These are phyloP conservation scores for Spondyliosoma cantharus DNA, from an alignment of 2,797 vertebrate genomes.

Conservation along the genomic window DNA sequence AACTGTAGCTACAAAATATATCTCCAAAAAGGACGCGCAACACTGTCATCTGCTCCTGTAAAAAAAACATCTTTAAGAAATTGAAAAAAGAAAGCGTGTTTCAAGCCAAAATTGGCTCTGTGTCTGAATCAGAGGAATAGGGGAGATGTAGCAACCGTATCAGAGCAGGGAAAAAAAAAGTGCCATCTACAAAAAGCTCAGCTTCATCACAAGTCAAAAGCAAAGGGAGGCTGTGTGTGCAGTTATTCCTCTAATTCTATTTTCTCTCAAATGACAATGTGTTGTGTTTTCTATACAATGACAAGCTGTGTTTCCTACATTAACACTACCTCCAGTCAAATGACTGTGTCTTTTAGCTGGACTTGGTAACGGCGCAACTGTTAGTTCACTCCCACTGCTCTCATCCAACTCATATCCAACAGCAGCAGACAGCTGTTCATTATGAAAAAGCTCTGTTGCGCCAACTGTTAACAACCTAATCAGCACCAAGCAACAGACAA, in stretches of 20 bases:
- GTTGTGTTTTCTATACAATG: neutral
- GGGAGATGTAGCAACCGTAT: neutral
- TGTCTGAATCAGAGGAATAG: neutral
- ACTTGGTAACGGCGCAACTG: no score
- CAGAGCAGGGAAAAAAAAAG: neutral
- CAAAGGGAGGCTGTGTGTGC: neutral
- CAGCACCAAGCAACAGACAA: neutral
- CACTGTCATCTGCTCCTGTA: neutral
- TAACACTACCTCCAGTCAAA: no score
- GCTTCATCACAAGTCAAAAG: neutral
- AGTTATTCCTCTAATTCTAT: neutral
- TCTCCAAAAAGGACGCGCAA: neutral
- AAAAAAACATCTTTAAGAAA: neutral
- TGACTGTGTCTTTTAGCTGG: neutral
- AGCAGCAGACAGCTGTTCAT: neutral
- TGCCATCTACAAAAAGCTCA: neutral
- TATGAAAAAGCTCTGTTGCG: neutral
- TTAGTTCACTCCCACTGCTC: neutral
- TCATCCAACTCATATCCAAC: neutral
- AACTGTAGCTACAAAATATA: neutral
- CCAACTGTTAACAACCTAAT: neutral
- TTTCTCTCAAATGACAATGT: neutral
- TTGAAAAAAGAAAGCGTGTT: neutral
- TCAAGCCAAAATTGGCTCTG: neutral
- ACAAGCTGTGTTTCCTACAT: neutral